Evolutionary conservation across 1,140 invertebrate genomes (phyloP).

Genomic region (Phortica variegata): DNA sequence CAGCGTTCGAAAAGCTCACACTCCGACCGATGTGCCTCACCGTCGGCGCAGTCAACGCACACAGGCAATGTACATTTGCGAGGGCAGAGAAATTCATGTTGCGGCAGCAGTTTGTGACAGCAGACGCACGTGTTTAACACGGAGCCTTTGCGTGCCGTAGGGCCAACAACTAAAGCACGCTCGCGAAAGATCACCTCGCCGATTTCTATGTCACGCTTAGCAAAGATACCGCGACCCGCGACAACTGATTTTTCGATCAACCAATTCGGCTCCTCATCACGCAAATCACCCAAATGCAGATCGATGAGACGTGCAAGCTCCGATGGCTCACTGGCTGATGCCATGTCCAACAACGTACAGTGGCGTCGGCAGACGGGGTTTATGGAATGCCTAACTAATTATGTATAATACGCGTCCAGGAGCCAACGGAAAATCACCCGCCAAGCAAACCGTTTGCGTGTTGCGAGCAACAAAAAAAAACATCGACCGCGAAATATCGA

Average conservation of each 20-base stretch:
- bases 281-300: constrained; percentile 44
- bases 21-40: constrained; percentile 61
- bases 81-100: constrained; percentile 56
- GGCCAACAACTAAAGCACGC: constrained; percentile 66
- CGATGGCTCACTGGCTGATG: constrained; percentile 35
- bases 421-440: constrained; percentile 5
- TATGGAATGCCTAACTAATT: neutral
- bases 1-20: constrained; percentile 63
- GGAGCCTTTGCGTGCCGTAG: constrained; percentile 54
- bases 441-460: constrained; percentile 9
- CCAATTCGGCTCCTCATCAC: constrained; percentile 42
- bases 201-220: constrained; percentile 63
- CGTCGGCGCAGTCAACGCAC: constrained; percentile 62
- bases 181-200: constrained; percentile 72
- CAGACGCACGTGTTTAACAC: constrained; percentile 48
- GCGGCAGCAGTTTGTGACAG: constrained; percentile 46
- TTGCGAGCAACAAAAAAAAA: constrained; percentile 1
- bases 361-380: neutral
- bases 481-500: no score
- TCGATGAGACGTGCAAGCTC: constrained; percentile 48
- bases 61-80: constrained; percentile 56
- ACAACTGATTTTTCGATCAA: constrained; percentile 35
- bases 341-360: constrained; percentile 34
- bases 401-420: no score
- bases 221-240: constrained; percentile 64